phyloP scores from a whole-genome alignment of 2,888 invertebrate genomes.

The Invenusta paracnida region DNA sequence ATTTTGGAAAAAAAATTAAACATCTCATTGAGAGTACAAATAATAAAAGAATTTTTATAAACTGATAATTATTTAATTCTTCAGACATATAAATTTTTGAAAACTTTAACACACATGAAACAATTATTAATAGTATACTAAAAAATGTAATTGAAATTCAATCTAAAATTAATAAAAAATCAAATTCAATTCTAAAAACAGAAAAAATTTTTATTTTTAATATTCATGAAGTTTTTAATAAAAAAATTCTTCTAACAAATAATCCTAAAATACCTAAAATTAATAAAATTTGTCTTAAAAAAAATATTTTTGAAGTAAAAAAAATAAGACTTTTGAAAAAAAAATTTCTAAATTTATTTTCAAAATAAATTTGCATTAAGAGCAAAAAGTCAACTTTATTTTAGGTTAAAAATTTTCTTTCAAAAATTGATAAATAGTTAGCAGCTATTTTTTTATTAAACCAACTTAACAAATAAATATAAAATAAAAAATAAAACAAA shows the following conservation, averaged over 20 bases:
- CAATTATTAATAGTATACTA: constrained; percentile 69
- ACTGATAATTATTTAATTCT: constrained; percentile 66
- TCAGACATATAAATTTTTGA: constrained; percentile 67
- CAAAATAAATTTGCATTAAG: constrained; percentile 29
- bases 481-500: constrained; percentile 25
- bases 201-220: constrained; percentile 20
- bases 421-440: constrained; percentile 19
- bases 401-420: constrained; percentile 19
- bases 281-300: constrained; percentile 52
- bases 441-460: constrained; percentile 15
- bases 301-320: background rate
- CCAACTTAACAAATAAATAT: background rate
- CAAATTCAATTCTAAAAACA: constrained; percentile 19
- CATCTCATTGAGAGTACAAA: constrained; percentile 70
- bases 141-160: constrained; percentile 68
- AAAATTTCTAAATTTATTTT: constrained; percentile 15
- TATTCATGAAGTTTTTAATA: constrained; percentile 10
- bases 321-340: background rate
- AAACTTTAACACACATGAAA: constrained; percentile 68
- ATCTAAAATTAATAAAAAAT: constrained; percentile 57
- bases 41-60: constrained; percentile 68
- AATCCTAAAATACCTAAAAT: constrained; percentile 63
- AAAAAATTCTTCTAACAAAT: constrained; percentile 49
- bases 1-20: constrained; percentile 69
- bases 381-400: background rate